phyloP scores from a whole-genome alignment of 2,888 invertebrate genomes.

The Volucella bombylans region DNA sequence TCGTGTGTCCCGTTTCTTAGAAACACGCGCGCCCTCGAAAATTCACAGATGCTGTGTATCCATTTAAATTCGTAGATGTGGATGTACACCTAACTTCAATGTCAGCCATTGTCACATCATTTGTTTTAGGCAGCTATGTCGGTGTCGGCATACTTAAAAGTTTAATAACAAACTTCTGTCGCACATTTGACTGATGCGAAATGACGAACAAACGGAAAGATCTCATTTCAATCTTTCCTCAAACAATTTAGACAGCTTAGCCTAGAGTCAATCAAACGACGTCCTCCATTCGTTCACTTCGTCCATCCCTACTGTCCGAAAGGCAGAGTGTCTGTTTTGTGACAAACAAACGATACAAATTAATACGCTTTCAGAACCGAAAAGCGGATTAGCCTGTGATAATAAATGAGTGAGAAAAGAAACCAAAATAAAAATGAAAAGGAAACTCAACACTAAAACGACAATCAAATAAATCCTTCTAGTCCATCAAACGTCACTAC shows the following conservation, averaged over 20 bases:
- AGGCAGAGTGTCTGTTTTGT: slow-evolving; percentile 23
- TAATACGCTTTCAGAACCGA: slow-evolving; percentile 26
- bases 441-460: slow-evolving; percentile 35
- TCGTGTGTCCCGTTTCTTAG: background rate
- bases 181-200: slow-evolving; percentile 38
- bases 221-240: background rate
- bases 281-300: slow-evolving; percentile 5
- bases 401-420: slow-evolving; percentile 45
- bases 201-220: slow-evolving; percentile 1
- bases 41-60: slow-evolving; percentile 5
- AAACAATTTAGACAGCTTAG: background rate
- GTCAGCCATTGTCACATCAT: slow-evolving; percentile 20
- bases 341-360: slow-evolving; percentile 30
- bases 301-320: slow-evolving; percentile 6
- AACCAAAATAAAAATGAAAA: slow-evolving; percentile 34
- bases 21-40: slow-evolving; percentile 18
- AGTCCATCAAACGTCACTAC: background rate
- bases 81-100: slow-evolving; percentile 5
- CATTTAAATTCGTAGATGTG: background rate
- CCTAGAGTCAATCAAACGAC: slow-evolving; percentile 32
- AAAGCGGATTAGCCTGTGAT: slow-evolving; percentile 29
- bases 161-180: slow-evolving; percentile 22
- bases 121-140: slow-evolving; percentile 3
- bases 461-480: slow-evolving; percentile 45
- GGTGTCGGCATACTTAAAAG: slow-evolving; percentile 24